Evolutionary conservation across 2,113 vertebrate species (phyloP).

Genomic region (Sceloporus undulatus): DNA sequence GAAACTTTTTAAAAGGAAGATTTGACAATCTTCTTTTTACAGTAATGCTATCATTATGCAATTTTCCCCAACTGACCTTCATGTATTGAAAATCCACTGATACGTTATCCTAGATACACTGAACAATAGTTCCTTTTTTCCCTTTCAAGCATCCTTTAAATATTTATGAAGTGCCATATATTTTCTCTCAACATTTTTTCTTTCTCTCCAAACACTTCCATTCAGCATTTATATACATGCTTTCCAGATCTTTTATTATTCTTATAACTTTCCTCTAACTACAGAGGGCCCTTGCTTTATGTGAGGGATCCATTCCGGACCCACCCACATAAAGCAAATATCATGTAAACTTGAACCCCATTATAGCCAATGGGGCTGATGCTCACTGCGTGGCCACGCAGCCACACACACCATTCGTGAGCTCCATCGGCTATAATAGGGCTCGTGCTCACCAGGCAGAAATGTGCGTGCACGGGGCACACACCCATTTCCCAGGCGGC

Average conservation of each 20-base stretch:
- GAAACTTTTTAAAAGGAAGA: not conserved
- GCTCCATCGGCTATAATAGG: too few relatives aligned
- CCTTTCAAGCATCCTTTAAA: conserved; percentile 9
- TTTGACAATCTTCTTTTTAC: not conserved
- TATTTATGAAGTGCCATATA: conserved; percentile 4
- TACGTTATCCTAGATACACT: not conserved
- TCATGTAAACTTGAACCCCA: too few relatives aligned
- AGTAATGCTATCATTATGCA: not conserved
- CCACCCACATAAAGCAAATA: too few relatives aligned
- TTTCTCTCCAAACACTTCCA: not conserved
- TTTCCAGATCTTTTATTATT: not conserved
- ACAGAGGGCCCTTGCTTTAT: too few relatives aligned
- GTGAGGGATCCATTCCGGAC: too few relatives aligned
- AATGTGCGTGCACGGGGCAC: too few relatives aligned
- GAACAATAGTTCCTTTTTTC: not conserved
- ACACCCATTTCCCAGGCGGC: too few relatives aligned
- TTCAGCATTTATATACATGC: not conserved
- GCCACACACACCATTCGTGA: too few relatives aligned
- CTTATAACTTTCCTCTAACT: not conserved
- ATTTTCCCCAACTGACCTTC: not conserved
- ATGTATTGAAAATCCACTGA: conserved; percentile 3
- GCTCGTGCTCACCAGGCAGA: too few relatives aligned
- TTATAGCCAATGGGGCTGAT: too few relatives aligned
- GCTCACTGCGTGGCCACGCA: too few relatives aligned
- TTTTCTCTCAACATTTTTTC: not conserved